phyloP scores from a whole-genome alignment of 2,888 invertebrate genomes.

The Masnerella sp. region DNA sequence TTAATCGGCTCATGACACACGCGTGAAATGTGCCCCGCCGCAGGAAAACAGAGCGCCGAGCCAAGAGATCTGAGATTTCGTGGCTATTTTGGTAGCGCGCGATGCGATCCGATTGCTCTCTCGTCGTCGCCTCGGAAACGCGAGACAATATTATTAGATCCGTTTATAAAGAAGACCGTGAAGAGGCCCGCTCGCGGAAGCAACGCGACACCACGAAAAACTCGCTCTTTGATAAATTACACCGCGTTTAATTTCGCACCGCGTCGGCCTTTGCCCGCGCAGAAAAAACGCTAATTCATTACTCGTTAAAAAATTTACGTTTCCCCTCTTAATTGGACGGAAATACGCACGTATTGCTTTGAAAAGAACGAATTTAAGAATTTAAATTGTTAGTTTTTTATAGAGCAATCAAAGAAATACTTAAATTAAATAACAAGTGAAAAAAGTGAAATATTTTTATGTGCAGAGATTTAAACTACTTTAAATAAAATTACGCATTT shows the following conservation, averaged over 20 bases:
- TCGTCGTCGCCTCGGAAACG: slow-evolving; percentile 70
- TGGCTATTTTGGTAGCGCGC: slow-evolving; percentile 70
- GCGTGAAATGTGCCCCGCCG: slow-evolving; percentile 62
- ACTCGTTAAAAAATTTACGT: slow-evolving; percentile 41
- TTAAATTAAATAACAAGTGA: too few relatives aligned
- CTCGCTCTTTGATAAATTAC: slow-evolving; percentile 47
- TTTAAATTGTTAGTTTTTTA: too few relatives aligned
- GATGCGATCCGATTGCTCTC: slow-evolving; percentile 70
- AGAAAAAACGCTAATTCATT: slow-evolving; percentile 38
- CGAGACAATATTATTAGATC: slow-evolving; percentile 73
- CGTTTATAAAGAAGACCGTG: slow-evolving; percentile 61
- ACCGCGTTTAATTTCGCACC: slow-evolving; percentile 43
- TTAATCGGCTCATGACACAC: slow-evolving; percentile 64
- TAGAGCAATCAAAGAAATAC: too few relatives aligned
- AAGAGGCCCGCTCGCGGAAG: slow-evolving; percentile 55
- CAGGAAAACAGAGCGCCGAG: slow-evolving; percentile 63
- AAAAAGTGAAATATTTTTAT: too few relatives aligned
- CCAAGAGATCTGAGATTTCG: slow-evolving; percentile 71
- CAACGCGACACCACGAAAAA: slow-evolving; percentile 51
- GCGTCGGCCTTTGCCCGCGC: neutral
- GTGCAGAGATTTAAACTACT: too few relatives aligned
- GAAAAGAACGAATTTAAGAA: too few relatives aligned
- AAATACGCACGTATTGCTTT: neutral
- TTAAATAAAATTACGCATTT: too few relatives aligned
- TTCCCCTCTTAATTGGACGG: slow-evolving; percentile 15